Evolutionary conservation across 2,797 vertebrate species (phyloP), one percentile per base, ranked within the genome.

Genomic region (Poliocrania exsul): DNA sequence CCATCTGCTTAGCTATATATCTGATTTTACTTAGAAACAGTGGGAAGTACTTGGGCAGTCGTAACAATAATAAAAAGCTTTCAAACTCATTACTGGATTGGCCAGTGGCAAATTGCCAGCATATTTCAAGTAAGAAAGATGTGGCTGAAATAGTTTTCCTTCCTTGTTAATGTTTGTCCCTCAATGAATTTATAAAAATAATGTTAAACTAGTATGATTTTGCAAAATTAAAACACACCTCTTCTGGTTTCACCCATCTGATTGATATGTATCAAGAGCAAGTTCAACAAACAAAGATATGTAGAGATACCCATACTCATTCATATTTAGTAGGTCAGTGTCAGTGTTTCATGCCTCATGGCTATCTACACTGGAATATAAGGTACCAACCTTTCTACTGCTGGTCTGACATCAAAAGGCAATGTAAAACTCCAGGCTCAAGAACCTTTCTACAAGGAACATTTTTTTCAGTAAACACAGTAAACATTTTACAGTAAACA

Each of bases 121-220:
- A 40, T 19, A 84, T 70, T 92, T 92, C 53, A 37, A 33, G 16
- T 60, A 70, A 69, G 31, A 77, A 85, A 77, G 10, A 20, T 60
- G 10, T 62, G 13, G 2, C 5, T 83, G 62, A 69, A 86, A 20
- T 40, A 78, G 1, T 44, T 78, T 80, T 66, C 9, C 13, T 81
- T 79, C 13, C 2, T 51, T 31, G 12, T 81, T 49, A 60, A 33
- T n/a, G 3, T 44, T 49, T 73, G n/a, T 11, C 4, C 58, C 16
- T 71, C 5, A 35, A 24, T 71, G 14, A 71, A 71, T 78, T 56
- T 81, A 33, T n/a, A 71, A 18, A 42, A 86, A 49, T 31, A 88
- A 13, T 13, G 11, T 19, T 51, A 26, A 16, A 37, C 1, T 70
- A n/a, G 50, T 0, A 1, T n/a, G 11, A 10, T 35, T 50, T 54